Evolutionary conservation across 1,140 invertebrate genomes (phyloP).

Genomic region (Drosophila parvula): DNA sequence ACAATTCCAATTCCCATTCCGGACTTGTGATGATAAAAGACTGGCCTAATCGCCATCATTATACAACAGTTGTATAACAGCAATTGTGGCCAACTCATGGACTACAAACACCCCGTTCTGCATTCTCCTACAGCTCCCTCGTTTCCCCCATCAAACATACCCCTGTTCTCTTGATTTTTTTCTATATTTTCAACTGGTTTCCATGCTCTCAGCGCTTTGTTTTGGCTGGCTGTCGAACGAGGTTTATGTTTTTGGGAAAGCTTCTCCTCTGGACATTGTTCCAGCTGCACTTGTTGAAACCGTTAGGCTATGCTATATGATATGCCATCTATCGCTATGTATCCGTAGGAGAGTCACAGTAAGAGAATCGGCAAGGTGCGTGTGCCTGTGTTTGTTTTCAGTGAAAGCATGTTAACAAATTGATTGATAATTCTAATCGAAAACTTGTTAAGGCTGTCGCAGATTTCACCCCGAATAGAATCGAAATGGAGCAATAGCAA

Average conservation of each 20-base stretch:
- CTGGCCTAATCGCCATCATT: slow-evolving; percentile 51
- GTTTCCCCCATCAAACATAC: not conserved
- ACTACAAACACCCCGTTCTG: slow-evolving; percentile 30
- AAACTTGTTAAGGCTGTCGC: slow-evolving; percentile 44
- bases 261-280: slow-evolving; percentile 42
- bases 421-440: slow-evolving; percentile 55
- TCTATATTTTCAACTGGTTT: slow-evolving; percentile 43
- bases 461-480: slow-evolving; percentile 55
- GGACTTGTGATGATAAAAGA: slow-evolving; percentile 28
- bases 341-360: not conserved
- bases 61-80: slow-evolving; percentile 72
- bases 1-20: slow-evolving; percentile 15
- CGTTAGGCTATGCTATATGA: slow-evolving; percentile 39
- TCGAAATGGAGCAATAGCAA: slow-evolving; percentile 43
- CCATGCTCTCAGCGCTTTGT: slow-evolving; percentile 18
- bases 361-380: slow-evolving; percentile 32
- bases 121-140: slow-evolving; percentile 25
- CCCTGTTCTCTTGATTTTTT: slow-evolving; percentile 11
- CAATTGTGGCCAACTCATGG: slow-evolving; percentile 39
- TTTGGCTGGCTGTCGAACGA: slow-evolving; percentile 37
- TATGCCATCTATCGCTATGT: not conserved
- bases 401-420: slow-evolving; percentile 66
- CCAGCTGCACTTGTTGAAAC: slow-evolving; percentile 31
- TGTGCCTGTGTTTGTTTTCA: slow-evolving; percentile 27
- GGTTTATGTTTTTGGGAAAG: slow-evolving; percentile 38